Conservation (phyloP, 2,797 vertebrate species). For the Prionace glauca region DNA sequence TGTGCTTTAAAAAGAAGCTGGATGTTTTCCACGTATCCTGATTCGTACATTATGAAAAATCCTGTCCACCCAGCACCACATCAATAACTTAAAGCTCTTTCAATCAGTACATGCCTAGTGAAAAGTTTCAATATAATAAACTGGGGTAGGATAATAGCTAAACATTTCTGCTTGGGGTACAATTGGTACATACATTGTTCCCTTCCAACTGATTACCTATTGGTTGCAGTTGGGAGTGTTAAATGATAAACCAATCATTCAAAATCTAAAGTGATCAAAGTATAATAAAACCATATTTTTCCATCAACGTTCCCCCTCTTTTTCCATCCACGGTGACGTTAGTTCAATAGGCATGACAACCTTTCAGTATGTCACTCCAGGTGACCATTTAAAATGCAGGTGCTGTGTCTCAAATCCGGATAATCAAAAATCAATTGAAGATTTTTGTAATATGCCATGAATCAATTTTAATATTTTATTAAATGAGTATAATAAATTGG, state of each 20-base stretch:
- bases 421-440: no score
- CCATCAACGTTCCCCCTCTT: not conserved
- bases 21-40: not conserved
- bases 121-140: not conserved
- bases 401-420: no score
- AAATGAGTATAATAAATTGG: no score
- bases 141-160: not conserved
- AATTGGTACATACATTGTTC: no score
- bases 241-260: not conserved
- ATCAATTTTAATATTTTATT: no score
- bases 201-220: not conserved
- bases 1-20: not conserved
- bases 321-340: no score
- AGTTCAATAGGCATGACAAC: not conserved
- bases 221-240: not conserved
- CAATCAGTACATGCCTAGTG: no score
- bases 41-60: not conserved
- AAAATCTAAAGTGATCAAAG: not conserved
- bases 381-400: not conserved
- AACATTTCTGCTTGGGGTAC: not conserved
- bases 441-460: no score
- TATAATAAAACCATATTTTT: not conserved
- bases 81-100: not conserved
- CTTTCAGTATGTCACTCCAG: not conserved
- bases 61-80: not conserved